Percentiles rank a stretch among this genome's conserved stretches.
Conservation (phyloP, 2,888 invertebrate species). For the Cerceris ruficornis region DNA sequence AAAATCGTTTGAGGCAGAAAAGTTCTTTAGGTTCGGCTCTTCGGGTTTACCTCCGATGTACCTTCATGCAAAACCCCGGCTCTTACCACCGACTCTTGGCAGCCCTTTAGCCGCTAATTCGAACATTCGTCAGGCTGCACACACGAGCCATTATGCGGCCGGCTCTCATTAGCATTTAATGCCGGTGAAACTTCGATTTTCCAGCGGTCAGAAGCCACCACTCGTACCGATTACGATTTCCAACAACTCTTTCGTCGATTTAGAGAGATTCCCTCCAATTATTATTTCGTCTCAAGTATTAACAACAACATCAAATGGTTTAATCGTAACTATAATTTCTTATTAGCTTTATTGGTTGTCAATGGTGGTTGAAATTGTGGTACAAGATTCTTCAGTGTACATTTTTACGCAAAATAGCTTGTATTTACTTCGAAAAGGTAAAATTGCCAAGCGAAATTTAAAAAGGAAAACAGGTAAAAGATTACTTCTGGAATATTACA, state of each 20-base stretch:
- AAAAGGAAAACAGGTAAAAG: no score
- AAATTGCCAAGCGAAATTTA: no score
- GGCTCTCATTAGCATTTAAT: slow-evolving; percentile 78
- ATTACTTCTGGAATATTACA: no score
- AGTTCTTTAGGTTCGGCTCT: slow-evolving; percentile 48
- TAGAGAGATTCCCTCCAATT: slow-evolving; percentile 36
- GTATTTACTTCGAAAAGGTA: no score
- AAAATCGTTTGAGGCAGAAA: slow-evolving; percentile 53
- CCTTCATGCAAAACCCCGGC: slow-evolving; percentile 39
- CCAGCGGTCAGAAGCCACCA: slow-evolving; percentile 68
- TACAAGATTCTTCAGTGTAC: no score
- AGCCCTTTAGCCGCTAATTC: slow-evolving; percentile 68
- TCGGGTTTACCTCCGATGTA: slow-evolving; percentile 55
- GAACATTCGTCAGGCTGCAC: slow-evolving; percentile 70
- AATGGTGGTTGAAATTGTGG: neutral
- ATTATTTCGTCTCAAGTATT: slow-evolving; percentile 28
- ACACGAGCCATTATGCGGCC: slow-evolving; percentile 71
- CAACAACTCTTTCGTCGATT: slow-evolving; percentile 65
- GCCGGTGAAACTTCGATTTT: slow-evolving; percentile 76
- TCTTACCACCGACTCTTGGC: slow-evolving; percentile 55
- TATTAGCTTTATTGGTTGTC: slow-evolving; percentile 67
- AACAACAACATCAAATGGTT: no score
- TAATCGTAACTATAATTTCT: slow-evolving; percentile 5
- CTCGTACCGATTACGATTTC: slow-evolving; percentile 75
- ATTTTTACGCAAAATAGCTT: no score